Conservation (phyloP, 2,888 invertebrate species). For the Amphipyra tragopoginis region DNA sequence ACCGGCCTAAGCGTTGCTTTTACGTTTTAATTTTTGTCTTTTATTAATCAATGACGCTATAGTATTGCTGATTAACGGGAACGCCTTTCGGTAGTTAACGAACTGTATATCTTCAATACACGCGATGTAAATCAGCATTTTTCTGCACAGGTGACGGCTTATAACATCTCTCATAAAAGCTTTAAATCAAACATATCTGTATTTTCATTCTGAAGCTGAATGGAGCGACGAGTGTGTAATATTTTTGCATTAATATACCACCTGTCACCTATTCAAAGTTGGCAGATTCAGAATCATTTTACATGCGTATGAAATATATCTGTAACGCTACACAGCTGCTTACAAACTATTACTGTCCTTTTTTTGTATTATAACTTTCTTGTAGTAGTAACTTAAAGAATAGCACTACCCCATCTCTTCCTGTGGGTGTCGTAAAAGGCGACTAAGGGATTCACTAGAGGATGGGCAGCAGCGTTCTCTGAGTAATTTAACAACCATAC, state of each 20-base stretch:
- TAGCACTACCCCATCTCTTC: too few relatives aligned
- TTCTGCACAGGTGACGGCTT: conserved; percentile 20
- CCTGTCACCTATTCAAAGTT: conserved; percentile 32
- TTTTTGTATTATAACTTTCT: too few relatives aligned
- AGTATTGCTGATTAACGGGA: too few relatives aligned
- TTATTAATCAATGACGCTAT: too few relatives aligned
- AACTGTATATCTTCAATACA: conserved; percentile 28
- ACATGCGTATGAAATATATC: conserved; percentile 2
- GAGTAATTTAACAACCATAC: too few relatives aligned
- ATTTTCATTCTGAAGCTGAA: conserved; percentile 16
- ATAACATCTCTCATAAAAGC: conserved; percentile 12
- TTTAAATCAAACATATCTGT: conserved; percentile 35
- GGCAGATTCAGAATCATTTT: conserved; percentile 29
- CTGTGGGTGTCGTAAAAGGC: too few relatives aligned
- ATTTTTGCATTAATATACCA: conserved; percentile 35
- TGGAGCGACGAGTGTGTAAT: conserved; percentile 20
- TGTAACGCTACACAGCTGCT: background rate
- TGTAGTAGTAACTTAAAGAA: too few relatives aligned
- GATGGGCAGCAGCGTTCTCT: too few relatives aligned
- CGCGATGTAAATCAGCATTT: conserved; percentile 19
- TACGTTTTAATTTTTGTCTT: too few relatives aligned
- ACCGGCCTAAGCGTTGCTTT: too few relatives aligned
- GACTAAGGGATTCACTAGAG: too few relatives aligned
- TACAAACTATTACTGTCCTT: conserved; percentile 8
- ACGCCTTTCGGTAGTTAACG: too few relatives aligned